Evolutionary conservation across 2,113 vertebrate genomes (phyloP), one percentile per base, ranked within the genome.

Genomic region (Gila orcuttii): DNA sequence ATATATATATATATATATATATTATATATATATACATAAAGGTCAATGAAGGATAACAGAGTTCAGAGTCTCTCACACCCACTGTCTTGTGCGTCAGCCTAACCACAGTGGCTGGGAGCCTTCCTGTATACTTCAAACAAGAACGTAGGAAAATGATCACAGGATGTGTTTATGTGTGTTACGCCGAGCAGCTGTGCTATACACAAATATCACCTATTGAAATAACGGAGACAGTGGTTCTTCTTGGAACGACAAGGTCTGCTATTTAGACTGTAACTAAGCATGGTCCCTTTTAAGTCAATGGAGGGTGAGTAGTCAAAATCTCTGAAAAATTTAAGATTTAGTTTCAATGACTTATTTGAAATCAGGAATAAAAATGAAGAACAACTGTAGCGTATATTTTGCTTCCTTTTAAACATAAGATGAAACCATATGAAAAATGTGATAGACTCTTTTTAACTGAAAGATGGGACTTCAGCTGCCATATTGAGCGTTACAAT

Each of bases 31-130:
- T 2, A 57, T 25, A 23, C 23, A 74, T 45, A n/a, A 74, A 28
- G 47, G 57, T 79, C 21, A 19, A 59, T 85, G 75, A 75, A 71
- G 52, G 47, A 25, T 71, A 83, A 52, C 77, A 85, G 78, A 90
- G 87, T 90, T 91, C 89, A 90, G 91, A 92, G 93, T 92, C 92
- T 90, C 90, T 88, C 86, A 90, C 88, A 90, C 83, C 85, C 88
- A 89, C 91, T 92, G 90, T 88, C 90, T 91, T 92, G 91, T 88
- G 25, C 42, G 59, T 85, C 89, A 91, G 88, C 57, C 86, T 92
- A 92, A 93, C 92, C 91, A 91, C 88, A 91, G 91, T 93, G 94
- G 94, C 93, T 94, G 93, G 92, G 86, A 84, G 69, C 57, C 76
- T 87, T 86, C 87, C 76, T 79, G 71, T 25, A 71, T 59, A 86